Evolutionary conservation across 2,888 invertebrate species (phyloP).

Genomic region (Clitarchus hookeri): DNA sequence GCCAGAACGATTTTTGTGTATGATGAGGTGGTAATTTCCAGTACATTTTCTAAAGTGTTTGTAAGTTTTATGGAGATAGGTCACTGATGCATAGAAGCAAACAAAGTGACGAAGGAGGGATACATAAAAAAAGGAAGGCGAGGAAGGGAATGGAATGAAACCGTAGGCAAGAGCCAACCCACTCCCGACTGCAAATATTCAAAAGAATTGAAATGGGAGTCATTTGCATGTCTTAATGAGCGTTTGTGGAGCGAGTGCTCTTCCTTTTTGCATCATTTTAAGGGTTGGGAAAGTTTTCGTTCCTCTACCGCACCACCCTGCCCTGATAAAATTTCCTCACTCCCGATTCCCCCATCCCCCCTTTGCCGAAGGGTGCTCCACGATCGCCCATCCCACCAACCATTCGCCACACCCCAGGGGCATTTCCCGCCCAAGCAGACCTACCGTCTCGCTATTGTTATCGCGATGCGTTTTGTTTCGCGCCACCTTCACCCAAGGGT

Average conservation of each 20-base stretch:
- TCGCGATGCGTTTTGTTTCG: constrained; percentile 3
- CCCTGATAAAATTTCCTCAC: neutral
- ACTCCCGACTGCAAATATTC: constrained; percentile 31
- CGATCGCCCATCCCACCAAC: neutral
- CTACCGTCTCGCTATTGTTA: neutral
- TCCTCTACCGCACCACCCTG: constrained; percentile 22
- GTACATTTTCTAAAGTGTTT: too few species aligned
- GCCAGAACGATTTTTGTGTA: too few species aligned
- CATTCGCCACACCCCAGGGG: constrained; percentile 16
- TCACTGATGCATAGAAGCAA: neutral
- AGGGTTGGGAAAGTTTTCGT: constrained; percentile 28
- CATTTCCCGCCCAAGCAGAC: neutral
- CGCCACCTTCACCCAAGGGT: neutral
- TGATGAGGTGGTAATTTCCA: too few species aligned
- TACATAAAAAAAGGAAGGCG: neutral
- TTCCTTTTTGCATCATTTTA: constrained; percentile 28
- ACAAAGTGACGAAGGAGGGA: constrained; percentile 19
- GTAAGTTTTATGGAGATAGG: neutral
- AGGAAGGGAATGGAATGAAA: constrained; percentile 10
- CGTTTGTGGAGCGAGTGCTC: constrained; percentile 30
- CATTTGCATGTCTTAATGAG: constrained; percentile 41
- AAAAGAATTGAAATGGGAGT: constrained; percentile 34
- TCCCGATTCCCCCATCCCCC: neutral
- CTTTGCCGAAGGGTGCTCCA: neutral
- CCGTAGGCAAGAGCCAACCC: constrained; percentile 27